These are phyloP conservation scores for Sogatella furcifera DNA, from an alignment of 1,140 invertebrate species.

Conservation along the genomic window DNA sequence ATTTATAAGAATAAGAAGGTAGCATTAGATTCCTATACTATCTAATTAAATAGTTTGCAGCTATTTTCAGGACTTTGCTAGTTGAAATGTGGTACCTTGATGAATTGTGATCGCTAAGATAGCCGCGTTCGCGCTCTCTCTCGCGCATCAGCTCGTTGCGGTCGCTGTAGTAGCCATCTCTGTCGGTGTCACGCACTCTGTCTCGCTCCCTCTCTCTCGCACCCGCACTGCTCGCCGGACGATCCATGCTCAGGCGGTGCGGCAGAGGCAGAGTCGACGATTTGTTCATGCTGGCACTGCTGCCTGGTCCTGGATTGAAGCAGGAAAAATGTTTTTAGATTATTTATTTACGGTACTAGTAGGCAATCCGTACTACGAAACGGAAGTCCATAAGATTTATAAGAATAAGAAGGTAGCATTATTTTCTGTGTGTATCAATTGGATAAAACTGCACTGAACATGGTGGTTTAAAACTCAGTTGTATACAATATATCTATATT, in stretches of 20 bases:
- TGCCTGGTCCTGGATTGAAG: conserved; percentile 17
- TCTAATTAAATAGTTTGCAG: no score
- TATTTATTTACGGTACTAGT: no score
- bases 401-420: no score
- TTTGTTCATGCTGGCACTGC: conserved; percentile 43
- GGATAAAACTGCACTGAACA: no score
- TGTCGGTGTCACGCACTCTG: conserved; percentile 36
- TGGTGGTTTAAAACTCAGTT: no score
- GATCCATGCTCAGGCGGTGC: conserved; percentile 43
- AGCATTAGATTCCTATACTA: no score
- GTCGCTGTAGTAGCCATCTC: conserved; percentile 78
- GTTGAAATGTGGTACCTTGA: conserved; percentile 17
- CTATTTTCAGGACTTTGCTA: no score
- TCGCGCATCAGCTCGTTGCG: conserved; percentile 67
- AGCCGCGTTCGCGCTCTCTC: conserved; percentile 52
- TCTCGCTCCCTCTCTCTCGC: conserved; percentile 43
- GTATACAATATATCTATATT: no score
- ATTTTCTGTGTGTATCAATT: no score
- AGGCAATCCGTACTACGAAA: no score
- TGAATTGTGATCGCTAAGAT: conserved; percentile 75
- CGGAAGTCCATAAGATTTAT: no score
- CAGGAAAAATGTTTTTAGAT: conserved; percentile 7
- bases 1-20: no score
- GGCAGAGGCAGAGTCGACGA: conserved; percentile 60
- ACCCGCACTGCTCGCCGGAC: conserved; percentile 30